A percentile compares a stretch with the other conserved stretches of the same genome.
Conservation (phyloP, 2,113 vertebrate species). For the Myrmecobius fasciatus region DNA sequence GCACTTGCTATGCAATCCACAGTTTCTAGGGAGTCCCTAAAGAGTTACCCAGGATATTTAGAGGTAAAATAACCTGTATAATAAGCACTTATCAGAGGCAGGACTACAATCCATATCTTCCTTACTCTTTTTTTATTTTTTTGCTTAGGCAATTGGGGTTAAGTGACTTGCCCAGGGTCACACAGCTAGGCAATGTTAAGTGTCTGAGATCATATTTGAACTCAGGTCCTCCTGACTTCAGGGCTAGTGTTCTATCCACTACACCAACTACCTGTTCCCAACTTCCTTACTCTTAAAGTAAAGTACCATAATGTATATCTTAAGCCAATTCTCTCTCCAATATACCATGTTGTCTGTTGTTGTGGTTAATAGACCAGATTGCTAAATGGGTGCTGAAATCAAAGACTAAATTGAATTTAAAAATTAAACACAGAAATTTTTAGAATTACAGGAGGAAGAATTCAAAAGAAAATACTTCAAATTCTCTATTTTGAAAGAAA, state of each 20-base stretch:
- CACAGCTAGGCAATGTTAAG: too few species aligned
- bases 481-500: neutral
- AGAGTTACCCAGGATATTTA: neutral
- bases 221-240: too few species aligned
- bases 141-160: too few species aligned
- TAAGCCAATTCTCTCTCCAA: neutral
- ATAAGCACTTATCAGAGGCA: neutral
- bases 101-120: neutral
- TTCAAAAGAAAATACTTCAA: neutral
- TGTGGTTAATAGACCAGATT: neutral
- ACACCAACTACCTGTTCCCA: too few species aligned
- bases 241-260: too few species aligned
- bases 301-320: too few species aligned
- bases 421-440: neutral
- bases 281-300: too few species aligned
- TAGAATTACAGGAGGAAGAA: conserved; percentile 5
- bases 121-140: too few species aligned
- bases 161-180: too few species aligned
- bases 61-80: neutral
- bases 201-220: too few species aligned
- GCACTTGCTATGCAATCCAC: neutral
- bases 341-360: neutral
- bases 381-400: conserved; percentile 13
- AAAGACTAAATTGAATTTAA: conserved; percentile 17
- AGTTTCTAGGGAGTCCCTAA: neutral